These are phyloP conservation scores for Drosophila pseudotalamancana DNA, from an alignment of 2,888 invertebrate genomes.

Conservation along the genomic window DNA sequence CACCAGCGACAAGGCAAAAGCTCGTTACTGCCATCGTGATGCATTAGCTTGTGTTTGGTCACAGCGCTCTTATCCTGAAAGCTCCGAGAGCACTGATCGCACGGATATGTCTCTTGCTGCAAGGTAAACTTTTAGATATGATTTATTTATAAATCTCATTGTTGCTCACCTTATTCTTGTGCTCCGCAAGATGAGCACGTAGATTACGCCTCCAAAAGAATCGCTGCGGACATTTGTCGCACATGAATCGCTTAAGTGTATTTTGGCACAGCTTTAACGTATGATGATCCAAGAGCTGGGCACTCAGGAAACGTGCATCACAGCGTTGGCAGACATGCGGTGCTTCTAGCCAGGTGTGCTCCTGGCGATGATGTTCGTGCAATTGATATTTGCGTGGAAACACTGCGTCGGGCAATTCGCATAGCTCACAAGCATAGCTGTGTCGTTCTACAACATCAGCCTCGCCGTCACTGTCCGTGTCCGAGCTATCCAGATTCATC, in stretches of 20 bases:
- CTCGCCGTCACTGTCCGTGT: conserved; percentile 68
- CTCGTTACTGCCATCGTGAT: conserved; percentile 66
- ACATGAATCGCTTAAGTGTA: conserved; percentile 76
- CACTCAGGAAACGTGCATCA: conserved; percentile 85
- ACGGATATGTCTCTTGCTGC: conserved; percentile 65
- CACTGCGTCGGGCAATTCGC: conserved; percentile 48
- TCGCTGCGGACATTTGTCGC: conserved; percentile 80
- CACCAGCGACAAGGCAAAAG: conserved; percentile 81
- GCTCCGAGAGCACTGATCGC: conserved; percentile 68
- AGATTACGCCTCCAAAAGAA: conserved; percentile 83
- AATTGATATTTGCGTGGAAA: conserved; percentile 81
- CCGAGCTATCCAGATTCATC: conserved; percentile 78
- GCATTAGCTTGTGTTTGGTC: conserved; percentile 71
- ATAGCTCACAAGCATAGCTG: conserved; percentile 78
- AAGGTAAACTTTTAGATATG: conserved; percentile 1
- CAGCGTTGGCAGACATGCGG: conserved; percentile 86
- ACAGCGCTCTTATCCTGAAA: conserved; percentile 77
- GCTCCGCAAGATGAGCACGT: conserved; percentile 72
- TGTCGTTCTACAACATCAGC: conserved; percentile 58
- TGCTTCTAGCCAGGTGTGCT: conserved; percentile 84
- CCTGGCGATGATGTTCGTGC: conserved; percentile 76
- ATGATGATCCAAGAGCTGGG: conserved; percentile 85
- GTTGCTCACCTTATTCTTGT: conserved; percentile 58
- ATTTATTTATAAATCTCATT: neutral
- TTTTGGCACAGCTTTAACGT: conserved; percentile 84